A percentile compares a stretch with the other conserved stretches of the same genome.
These are phyloP conservation scores for Hipposideros armiger DNA, from an alignment of 2,113 vertebrate genomes.

Conservation along the genomic window DNA sequence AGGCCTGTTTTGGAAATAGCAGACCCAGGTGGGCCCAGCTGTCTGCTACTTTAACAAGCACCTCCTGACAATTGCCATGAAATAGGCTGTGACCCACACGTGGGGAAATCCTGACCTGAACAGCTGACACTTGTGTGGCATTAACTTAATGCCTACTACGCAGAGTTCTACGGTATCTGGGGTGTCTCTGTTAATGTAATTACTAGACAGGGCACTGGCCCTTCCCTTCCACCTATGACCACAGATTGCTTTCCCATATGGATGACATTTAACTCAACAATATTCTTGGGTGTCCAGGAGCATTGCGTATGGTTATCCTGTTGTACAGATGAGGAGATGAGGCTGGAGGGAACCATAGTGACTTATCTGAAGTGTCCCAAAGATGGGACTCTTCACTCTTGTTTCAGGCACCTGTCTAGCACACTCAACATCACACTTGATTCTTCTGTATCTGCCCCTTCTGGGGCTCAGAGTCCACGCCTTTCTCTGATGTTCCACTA, in stretches of 20 bases:
- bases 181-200: background rate
- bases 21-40: background rate
- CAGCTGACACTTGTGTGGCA: background rate
- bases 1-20: background rate
- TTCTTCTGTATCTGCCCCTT: background rate
- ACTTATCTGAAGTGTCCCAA: background rate
- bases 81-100: background rate
- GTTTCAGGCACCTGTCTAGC: background rate
- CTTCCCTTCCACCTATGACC: background rate
- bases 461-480: background rate
- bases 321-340: background rate
- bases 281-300: background rate
- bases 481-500: background rate
- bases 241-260: background rate
- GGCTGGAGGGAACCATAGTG: background rate
- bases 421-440: background rate
- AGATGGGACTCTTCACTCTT: background rate
- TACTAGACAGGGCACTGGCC: background rate
- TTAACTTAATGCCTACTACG: background rate
- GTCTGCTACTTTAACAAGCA: background rate
- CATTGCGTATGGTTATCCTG: background rate
- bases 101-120: background rate
- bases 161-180: background rate
- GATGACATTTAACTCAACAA: background rate
- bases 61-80: background rate